Percentiles rank a stretch among this genome's conserved stretches.
phyloP scores from a whole-genome alignment of 2,113 vertebrate species.

The Cairina moschata region DNA sequence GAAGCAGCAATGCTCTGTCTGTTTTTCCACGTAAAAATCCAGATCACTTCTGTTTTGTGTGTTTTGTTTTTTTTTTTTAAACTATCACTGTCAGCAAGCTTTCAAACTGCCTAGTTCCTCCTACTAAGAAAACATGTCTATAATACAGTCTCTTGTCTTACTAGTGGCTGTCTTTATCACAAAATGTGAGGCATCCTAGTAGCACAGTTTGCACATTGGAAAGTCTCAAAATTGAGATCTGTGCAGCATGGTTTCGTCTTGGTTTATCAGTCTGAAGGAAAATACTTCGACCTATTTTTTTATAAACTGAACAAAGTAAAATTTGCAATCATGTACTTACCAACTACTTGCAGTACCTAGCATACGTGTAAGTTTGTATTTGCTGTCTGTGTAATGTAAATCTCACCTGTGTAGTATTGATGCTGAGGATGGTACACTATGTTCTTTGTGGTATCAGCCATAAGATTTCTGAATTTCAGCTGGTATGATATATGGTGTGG shows the following conservation, averaged over 20 bases:
- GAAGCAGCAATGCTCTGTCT: not conserved
- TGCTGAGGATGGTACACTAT: not conserved
- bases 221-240: not conserved
- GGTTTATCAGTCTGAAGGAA: not conserved
- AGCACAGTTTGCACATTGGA: not conserved
- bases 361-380: not conserved
- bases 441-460: not conserved
- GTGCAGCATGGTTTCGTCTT: not conserved
- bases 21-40: not conserved
- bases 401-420: not conserved
- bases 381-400: not conserved
- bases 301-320: not conserved
- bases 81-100: not conserved
- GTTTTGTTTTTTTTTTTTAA: not conserved
- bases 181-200: not conserved
- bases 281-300: not conserved
- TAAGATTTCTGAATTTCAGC: not conserved
- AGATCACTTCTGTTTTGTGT: not conserved
- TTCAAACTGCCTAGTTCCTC: not conserved
- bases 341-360: accelerated
- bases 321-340: accelerated
- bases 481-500: not conserved
- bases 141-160: not conserved
- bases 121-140: not conserved
- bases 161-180: not conserved